Percentiles rank a stretch among this genome's conserved stretches.
Conservation (phyloP, 2,888 invertebrate species). For the Nipponacmea schrenckii region DNA sequence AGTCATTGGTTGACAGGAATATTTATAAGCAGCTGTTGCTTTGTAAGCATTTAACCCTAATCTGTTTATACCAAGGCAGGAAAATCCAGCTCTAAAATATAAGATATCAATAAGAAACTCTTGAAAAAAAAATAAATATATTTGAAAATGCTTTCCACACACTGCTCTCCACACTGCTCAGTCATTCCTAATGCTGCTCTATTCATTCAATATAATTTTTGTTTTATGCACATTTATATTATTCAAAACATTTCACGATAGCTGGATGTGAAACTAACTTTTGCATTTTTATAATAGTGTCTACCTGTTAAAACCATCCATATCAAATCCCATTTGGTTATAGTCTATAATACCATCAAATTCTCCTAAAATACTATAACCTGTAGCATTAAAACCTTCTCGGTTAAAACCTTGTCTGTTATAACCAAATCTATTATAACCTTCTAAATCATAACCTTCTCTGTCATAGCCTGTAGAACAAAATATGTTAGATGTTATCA, state of each 20-base stretch:
- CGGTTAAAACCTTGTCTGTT: conserved; percentile 57
- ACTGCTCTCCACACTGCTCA: too few relatives aligned
- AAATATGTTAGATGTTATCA: neutral
- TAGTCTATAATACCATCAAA: conserved; percentile 63
- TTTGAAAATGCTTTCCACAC: too few relatives aligned
- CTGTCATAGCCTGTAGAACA: conserved; percentile 52
- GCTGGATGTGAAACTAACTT: too few relatives aligned
- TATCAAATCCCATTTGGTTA: conserved; percentile 54
- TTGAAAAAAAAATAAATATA: too few relatives aligned
- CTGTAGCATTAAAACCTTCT: conserved; percentile 58
- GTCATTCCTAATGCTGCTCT: neutral
- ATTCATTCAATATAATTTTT: too few relatives aligned
- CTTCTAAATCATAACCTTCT: conserved; percentile 53
- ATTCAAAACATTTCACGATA: too few relatives aligned
- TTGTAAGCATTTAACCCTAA: conserved; percentile 55
- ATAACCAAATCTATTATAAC: conserved; percentile 56
- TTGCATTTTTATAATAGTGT: neutral
- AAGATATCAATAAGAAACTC: neutral
- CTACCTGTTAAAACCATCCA: conserved; percentile 63
- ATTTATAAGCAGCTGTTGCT: conserved; percentile 51
- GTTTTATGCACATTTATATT: too few relatives aligned
- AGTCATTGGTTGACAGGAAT: conserved; percentile 53
- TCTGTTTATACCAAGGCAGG: conserved; percentile 58
- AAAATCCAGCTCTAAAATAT: conserved; percentile 55
- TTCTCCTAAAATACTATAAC: conserved; percentile 55